A percentile compares a stretch with the other conserved stretches of the same genome.
phyloP scores from a whole-genome alignment of 2,888 invertebrate genomes.

The Drosophila vallismaia region DNA sequence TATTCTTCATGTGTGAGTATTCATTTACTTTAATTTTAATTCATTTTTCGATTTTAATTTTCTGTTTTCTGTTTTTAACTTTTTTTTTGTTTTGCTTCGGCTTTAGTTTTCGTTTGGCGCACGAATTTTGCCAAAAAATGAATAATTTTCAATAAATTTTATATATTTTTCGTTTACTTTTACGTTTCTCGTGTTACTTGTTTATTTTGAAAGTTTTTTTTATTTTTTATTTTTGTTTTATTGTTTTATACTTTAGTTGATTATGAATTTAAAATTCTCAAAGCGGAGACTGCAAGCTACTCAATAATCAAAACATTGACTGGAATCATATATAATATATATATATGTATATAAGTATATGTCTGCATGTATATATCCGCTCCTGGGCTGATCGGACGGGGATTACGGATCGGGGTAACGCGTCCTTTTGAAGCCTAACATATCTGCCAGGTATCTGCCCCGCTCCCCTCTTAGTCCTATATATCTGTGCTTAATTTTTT shows the following conservation, averaged over 20 bases:
- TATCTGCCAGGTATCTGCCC: slow-evolving; percentile 1
- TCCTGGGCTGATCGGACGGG: slow-evolving; percentile 18
- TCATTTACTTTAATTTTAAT: slow-evolving; percentile 14
- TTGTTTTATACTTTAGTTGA: slow-evolving; percentile 7
- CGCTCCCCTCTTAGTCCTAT: slow-evolving; percentile 17
- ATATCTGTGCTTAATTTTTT: slow-evolving; percentile 32
- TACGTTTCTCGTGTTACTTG: no score
- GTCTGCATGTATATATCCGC: slow-evolving; percentile 5
- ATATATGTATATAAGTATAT: not conserved
- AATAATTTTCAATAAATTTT: slow-evolving; percentile 40
- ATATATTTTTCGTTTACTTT: slow-evolving; percentile 1
- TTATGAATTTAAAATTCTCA: slow-evolving; percentile 43
- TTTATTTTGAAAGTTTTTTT: slow-evolving; percentile 27
- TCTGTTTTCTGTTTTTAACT: slow-evolving; percentile 17
- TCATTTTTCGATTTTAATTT: not conserved
- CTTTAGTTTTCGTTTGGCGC: slow-evolving; percentile 35
- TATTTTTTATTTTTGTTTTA: slow-evolving; percentile 22
- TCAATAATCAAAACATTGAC: slow-evolving; percentile 17
- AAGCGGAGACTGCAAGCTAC: slow-evolving; percentile 39
- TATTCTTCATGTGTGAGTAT: slow-evolving; percentile 41
- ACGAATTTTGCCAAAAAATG: slow-evolving; percentile 52
- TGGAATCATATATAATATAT: not conserved
- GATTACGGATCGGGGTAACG: not conserved
- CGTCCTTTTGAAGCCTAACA: no score
- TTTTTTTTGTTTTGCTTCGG: slow-evolving; percentile 22